Percentiles rank a stretch among this genome's conserved stretches.
Evolutionary conservation across 2,113 vertebrate species (phyloP).

Genomic region (Taurulus bubalis): DNA sequence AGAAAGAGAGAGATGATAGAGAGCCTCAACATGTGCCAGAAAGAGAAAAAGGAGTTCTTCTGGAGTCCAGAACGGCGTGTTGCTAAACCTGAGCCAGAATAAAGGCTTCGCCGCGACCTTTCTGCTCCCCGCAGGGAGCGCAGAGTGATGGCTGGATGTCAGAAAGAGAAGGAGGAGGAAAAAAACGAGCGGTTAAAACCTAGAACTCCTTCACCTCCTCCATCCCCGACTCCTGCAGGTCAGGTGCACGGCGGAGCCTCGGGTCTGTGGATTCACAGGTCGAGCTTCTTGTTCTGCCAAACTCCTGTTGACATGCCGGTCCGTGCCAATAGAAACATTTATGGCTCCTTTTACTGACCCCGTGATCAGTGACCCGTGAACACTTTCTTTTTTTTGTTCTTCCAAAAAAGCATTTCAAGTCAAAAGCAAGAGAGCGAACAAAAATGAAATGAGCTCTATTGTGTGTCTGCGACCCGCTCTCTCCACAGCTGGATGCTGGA

Average conservation of each 20-base stretch:
- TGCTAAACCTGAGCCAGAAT: constrained; percentile 54
- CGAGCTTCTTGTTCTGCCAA: constrained; percentile 46
- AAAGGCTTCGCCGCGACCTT: constrained; percentile 64
- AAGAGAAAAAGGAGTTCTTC: constrained; percentile 67
- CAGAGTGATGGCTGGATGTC: constrained; percentile 62
- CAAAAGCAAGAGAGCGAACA: constrained; percentile 4
- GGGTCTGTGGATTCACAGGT: constrained; percentile 39
- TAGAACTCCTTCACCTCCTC: constrained; percentile 21
- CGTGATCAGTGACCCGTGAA: constrained; percentile 9
- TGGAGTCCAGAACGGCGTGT: constrained; percentile 57
- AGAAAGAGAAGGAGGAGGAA: constrained; percentile 14
- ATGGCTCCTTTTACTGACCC: constrained; percentile 34
- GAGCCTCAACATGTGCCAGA: constrained; percentile 61
- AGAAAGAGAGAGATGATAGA: constrained; percentile 61
- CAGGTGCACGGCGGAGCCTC: constrained; percentile 56
- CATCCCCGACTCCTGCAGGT: constrained; percentile 47
- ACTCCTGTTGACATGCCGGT: constrained; percentile 54
- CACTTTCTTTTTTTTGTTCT: constrained; percentile 16
- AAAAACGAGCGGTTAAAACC: constrained; percentile 61
- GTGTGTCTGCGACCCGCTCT: no score
- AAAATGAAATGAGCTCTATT: not conserved
- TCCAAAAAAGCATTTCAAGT: constrained; percentile 15
- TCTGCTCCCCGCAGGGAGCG: constrained; percentile 50
- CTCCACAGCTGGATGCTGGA: constrained; percentile 42
- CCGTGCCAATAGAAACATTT: constrained; percentile 67